phyloP scores from a whole-genome alignment of 2,113 vertebrate genomes.

The Microtus montanus region DNA sequence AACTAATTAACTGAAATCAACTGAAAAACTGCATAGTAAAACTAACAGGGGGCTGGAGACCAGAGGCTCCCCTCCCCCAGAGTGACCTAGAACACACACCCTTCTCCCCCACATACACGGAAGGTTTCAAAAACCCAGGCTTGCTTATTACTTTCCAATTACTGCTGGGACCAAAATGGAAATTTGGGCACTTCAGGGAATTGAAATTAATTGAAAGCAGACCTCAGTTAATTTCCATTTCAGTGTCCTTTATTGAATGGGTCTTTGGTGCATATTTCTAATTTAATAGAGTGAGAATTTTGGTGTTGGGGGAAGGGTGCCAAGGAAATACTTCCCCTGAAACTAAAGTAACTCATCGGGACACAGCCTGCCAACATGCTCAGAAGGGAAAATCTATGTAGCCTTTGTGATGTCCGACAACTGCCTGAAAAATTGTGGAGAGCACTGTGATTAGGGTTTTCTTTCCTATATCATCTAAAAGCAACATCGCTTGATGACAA shows the following conservation, averaged over 20 bases:
- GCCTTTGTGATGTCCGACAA: conserved; percentile 16
- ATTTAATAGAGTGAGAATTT: conserved; percentile 81
- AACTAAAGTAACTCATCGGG: conserved; percentile 57
- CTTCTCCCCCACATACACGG: neutral
- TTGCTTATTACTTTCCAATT: conserved; percentile 77
- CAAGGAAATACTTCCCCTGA: conserved; percentile 53
- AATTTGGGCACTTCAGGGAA: conserved; percentile 70
- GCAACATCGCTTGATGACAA: neutral
- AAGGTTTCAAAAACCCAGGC: conserved; percentile 56
- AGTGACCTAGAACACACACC: conserved; percentile 67
- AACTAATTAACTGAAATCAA: conserved; percentile 2
- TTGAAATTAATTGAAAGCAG: conserved; percentile 84
- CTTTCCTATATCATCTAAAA: neutral
- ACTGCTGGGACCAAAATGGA: conserved; percentile 78
- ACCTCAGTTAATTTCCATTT: conserved; percentile 83
- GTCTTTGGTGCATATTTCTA: conserved; percentile 78
- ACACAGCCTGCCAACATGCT: conserved; percentile 28
- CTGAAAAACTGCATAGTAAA: conserved; percentile 24
- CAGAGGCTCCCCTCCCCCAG: conserved; percentile 26
- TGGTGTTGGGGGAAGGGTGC: conserved; percentile 27
- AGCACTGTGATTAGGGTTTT: neutral
- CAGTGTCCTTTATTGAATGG: conserved; percentile 76
- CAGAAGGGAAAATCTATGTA: neutral
- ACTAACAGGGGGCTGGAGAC: conserved; percentile 15
- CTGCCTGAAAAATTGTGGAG: neutral